Percentiles rank a stretch among this genome's conserved stretches.
phyloP scores from a whole-genome alignment of 1,140 invertebrate genomes.

The Rhopalosiphum padi region DNA sequence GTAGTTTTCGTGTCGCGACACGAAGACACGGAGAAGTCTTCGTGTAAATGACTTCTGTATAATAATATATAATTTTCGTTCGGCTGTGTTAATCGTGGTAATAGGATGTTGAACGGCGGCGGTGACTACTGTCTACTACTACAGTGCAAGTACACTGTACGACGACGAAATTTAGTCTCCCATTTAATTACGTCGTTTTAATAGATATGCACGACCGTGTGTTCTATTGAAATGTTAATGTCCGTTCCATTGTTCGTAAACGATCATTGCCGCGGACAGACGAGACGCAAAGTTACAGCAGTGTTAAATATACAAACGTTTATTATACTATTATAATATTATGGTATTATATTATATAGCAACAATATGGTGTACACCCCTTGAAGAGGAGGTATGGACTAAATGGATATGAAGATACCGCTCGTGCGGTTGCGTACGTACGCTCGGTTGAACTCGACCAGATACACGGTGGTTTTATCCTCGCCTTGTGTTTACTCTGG shows the following conservation, averaged over 20 bases:
- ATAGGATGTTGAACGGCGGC: neutral
- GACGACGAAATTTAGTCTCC: neutral
- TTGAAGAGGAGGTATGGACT: neutral
- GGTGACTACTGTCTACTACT: neutral
- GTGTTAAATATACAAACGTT: neutral
- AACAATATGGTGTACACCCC: neutral
- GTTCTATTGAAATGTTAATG: constrained; percentile 13
- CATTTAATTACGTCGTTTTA: constrained; percentile 24
- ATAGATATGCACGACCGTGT: neutral
- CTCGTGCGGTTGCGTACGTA: neutral
- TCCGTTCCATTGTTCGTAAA: constrained; percentile 16
- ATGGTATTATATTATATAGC: neutral
- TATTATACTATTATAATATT: neutral
- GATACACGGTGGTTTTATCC: neutral
- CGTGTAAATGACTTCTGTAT: neutral
- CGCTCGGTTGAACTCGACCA: neutral
- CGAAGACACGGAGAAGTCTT: too few species aligned
- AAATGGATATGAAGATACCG: neutral
- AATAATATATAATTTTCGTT: neutral
- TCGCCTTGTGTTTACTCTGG: constrained; percentile 14
- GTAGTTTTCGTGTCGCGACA: constrained; percentile 6
- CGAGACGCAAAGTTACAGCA: too few species aligned
- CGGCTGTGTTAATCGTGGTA: neutral
- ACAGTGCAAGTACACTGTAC: neutral
- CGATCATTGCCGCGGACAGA: neutral